phyloP scores from a whole-genome alignment of 1,140 invertebrate species.

The Papilio aristodemus region DNA sequence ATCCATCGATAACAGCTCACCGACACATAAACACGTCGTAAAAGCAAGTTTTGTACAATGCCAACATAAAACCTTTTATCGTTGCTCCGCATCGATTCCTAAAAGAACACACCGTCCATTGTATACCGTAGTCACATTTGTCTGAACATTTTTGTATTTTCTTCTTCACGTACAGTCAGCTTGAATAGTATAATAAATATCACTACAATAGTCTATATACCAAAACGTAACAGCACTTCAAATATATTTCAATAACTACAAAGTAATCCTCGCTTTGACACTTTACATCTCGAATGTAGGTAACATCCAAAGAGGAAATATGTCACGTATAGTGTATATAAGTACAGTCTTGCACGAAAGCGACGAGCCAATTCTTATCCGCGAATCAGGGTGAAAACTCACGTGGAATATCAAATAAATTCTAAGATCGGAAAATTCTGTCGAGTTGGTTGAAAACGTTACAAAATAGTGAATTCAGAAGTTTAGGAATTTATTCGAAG shows the following conservation, averaged over 20 bases:
- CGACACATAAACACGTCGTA: slow-evolving; percentile 67
- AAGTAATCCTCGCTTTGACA: slow-evolving; percentile 31
- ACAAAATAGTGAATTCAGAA: slow-evolving; percentile 2
- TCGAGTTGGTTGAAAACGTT: slow-evolving; percentile 14
- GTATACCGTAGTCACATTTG: background rate
- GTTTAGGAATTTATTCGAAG: background rate
- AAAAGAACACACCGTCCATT: slow-evolving; percentile 39
- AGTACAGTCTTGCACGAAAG: slow-evolving; percentile 40
- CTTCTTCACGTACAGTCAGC: slow-evolving; percentile 34
- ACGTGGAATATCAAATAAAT: slow-evolving; percentile 52
- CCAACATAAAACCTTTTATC: slow-evolving; percentile 67
- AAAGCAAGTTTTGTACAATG: slow-evolving; percentile 66
- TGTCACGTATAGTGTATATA: slow-evolving; percentile 46
- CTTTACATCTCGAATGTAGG: slow-evolving; percentile 32
- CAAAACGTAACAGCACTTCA: slow-evolving; percentile 31
- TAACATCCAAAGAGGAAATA: slow-evolving; percentile 47
- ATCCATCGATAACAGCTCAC: slow-evolving; percentile 47
- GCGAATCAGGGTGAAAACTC: slow-evolving; percentile 48
- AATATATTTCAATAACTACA: slow-evolving; percentile 32
- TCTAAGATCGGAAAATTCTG: slow-evolving; percentile 38
- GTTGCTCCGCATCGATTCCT: slow-evolving; percentile 41
- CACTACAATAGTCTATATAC: slow-evolving; percentile 4
- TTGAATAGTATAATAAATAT: slow-evolving; percentile 25
- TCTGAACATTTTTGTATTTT: background rate
- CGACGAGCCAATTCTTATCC: slow-evolving; percentile 53